A percentile compares a stretch with the other conserved stretches of the same genome.
Evolutionary conservation across 1,140 invertebrate genomes (phyloP).

Genomic region (Scaptomyza hsui): DNA sequence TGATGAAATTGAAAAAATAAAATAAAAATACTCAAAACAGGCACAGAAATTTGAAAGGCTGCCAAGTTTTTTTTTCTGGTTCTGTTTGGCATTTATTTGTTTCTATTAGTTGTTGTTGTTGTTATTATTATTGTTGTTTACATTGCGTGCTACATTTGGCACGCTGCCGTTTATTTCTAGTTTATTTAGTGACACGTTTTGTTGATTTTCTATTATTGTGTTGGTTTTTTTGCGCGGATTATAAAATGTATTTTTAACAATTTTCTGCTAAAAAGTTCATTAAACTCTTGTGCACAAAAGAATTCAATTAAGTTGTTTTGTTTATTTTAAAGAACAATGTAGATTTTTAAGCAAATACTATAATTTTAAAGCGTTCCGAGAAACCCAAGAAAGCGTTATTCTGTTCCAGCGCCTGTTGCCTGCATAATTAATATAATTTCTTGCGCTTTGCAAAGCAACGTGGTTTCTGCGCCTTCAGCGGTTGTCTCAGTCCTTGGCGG

Average conservation of each 20-base stretch:
- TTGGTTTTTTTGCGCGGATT: constrained; percentile 27
- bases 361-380: constrained; percentile 4
- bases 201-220: constrained; percentile 73
- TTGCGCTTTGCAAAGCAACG: constrained; percentile 27
- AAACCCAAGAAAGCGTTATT: constrained; percentile 5
- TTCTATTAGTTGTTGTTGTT: constrained; percentile 14
- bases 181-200: constrained; percentile 66
- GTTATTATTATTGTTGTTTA: constrained; percentile 57
- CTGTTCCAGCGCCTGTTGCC: constrained; percentile 12
- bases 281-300: constrained; percentile 49
- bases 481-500: neutral
- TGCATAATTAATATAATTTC: constrained; percentile 71
- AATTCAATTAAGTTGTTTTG: constrained; percentile 33
- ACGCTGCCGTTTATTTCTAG: constrained; percentile 51
- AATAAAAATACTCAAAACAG: constrained; percentile 13
- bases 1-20: constrained; percentile 35
- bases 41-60: constrained; percentile 43
- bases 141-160: constrained; percentile 65
- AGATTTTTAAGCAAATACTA: constrained; percentile 1
- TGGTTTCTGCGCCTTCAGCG: constrained; percentile 5
- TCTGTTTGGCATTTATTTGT: constrained; percentile 35
- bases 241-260: constrained; percentile 4
- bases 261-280: constrained; percentile 54
- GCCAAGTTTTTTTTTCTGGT: constrained; percentile 41
- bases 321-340: constrained; percentile 3